Base-by-base conservation (phyloP, 1,140 invertebrate genomes). In the Bombus fervidus region DNA sequence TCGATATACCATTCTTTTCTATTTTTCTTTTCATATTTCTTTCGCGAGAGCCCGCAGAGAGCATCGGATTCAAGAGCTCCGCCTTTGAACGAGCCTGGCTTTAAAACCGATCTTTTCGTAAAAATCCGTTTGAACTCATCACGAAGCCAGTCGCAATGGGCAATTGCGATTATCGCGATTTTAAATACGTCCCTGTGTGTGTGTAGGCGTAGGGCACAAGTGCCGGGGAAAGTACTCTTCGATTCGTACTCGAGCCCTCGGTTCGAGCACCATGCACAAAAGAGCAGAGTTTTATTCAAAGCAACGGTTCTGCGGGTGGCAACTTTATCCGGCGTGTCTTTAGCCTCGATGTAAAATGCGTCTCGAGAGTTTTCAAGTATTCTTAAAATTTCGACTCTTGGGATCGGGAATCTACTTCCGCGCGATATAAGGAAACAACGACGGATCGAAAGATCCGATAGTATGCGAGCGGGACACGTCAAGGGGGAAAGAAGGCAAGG, bases 351-450 rank as follows among this genome's bases (percentile, higher is more conserved):
- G 53, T 69, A 57, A 72, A 80, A 85, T 47, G 53, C 41, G 82
- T 79, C 83, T 80, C 76, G 68, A 62, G 83, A 80, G 76, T 73
- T 79, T 47, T 62, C 68, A 22, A 62, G 77, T 37, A 31, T 72
- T 84, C 77, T 72, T 73, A 47, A 69, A 79, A 80, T 73, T 73
- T 71, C 76, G 47, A 43, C 66, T 18, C 74, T 28, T 6, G 34
- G 41, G 72, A 53, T 47, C 39, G 25, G 8, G 66, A 78, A 79
- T 79, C 53, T 43, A 47, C 39, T 84, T 79, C 3, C 47, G 43
- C 34, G 37, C 81, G 59, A 43, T 41, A 22, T 22, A 18, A 47
- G 62, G 64, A 77, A 64, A 85, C 83, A 80, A 53, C 41, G 68
- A 31, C 59, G 57, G 68, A 72, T 85, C 66, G 75, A 79, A 79